Evolutionary conservation across 2,888 invertebrate genomes (phyloP), one percentile per base, ranked within the genome.

Genomic region (Gymnosoma rotundatum): DNA sequence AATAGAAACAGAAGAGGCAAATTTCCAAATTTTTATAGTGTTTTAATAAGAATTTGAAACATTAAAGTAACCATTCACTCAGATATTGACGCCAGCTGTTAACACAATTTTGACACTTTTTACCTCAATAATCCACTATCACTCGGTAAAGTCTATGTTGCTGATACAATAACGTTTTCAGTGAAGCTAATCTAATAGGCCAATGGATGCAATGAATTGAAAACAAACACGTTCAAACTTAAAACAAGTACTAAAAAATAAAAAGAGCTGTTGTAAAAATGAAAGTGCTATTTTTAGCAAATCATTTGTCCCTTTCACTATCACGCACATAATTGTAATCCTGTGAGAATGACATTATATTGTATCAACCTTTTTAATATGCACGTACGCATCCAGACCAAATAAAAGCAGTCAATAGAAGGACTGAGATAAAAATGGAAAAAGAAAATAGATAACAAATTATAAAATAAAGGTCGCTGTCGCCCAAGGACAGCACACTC

Each of bases 101-200:
- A 21, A 48, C n/a, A 69, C 56, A 69, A 67, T 48, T 61, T 21
- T 45, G 18, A 32, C 36, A 61, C 42, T 52, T 38, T 66, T 61
- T 75, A 21, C 45, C 54, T 61, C 60, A 56, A 42, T 56, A 67
- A 32, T 64, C 14, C 42, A 21, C 42, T 52, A 38, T 8, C 32
- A 56, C 0, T 56, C 16, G 25, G 8, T 42, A 56, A 61, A 21
- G 60, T 58, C 18, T 32, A 66, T 52, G 50, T 42, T 42, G 42
- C 12, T 82, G 58, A 82, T 64, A 64, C 45, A 76, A 81, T 63
- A 63, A 69, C 72, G 64, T 64, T 69, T 64, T 69, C 66, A 84
- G 48, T 81, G 84, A 74, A 84, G 81, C 81, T 32, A 78, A 84
- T 78, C 80, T 80, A 81, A 84, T 84, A 38, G 80, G 54, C 63